Conservation (phyloP, 2,113 vertebrate genomes). For the Rhinopithecus roxellana region DNA sequence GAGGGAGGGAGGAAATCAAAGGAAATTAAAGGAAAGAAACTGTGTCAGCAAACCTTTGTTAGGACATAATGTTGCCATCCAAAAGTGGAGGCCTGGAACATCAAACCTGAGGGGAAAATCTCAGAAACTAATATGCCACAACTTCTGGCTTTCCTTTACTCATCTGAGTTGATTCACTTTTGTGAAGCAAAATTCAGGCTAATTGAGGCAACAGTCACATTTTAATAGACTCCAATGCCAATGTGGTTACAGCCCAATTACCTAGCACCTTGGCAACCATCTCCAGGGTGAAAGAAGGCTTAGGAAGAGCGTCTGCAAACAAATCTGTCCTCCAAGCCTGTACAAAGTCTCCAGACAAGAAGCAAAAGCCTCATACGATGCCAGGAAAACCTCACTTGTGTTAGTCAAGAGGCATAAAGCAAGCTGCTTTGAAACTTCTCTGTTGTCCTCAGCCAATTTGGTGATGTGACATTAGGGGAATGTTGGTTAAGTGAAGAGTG, state of each 20-base stretch:
- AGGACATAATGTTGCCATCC: background rate
- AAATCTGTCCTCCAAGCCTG: background rate
- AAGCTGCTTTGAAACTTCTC: background rate
- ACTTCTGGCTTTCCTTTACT: background rate
- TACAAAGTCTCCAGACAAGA: constrained; percentile 7
- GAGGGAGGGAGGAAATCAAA: too few species aligned
- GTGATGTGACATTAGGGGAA: background rate
- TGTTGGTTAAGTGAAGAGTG: background rate
- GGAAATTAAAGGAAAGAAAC: too few species aligned
- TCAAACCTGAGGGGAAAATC: background rate
- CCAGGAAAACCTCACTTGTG: background rate
- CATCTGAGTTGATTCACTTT: background rate
- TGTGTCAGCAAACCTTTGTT: background rate
- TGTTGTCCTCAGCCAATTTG: background rate
- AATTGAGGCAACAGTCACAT: constrained; percentile 37
- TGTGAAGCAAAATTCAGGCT: constrained; percentile 24
- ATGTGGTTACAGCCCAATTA: constrained; percentile 7
- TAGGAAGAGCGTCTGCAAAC: background rate
- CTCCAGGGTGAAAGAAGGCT: constrained; percentile 17
- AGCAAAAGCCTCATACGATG: background rate
- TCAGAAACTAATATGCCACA: background rate
- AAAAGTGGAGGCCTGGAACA: background rate
- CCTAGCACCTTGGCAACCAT: background rate
- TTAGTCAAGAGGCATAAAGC: constrained; percentile 33
- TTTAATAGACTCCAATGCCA: constrained; percentile 22